A percentile compares a stretch with the other conserved stretches of the same genome.
phyloP scores from a whole-genome alignment of 2,888 invertebrate species.

The Netelia virgata region DNA sequence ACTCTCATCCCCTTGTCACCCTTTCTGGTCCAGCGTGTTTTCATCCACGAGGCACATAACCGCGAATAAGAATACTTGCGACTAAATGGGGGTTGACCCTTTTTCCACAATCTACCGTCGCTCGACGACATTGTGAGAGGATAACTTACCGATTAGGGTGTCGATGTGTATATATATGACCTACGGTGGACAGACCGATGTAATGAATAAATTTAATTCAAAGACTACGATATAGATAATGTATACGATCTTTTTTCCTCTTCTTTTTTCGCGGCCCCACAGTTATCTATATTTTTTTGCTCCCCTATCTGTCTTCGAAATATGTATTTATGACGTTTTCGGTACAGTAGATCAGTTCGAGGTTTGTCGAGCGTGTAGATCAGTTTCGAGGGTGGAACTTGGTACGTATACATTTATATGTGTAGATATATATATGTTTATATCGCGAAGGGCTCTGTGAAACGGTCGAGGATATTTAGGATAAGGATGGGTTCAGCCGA shows the following conservation, averaged over 20 bases:
- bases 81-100: slow-evolving; percentile 36
- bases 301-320: slow-evolving; percentile 10
- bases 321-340: slow-evolving; percentile 52
- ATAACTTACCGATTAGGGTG: slow-evolving; percentile 60
- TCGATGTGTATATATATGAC: slow-evolving; percentile 33
- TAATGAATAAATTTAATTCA: slow-evolving; percentile 65
- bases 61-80: slow-evolving; percentile 25
- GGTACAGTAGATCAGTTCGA: slow-evolving; percentile 44
- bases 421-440: neutral
- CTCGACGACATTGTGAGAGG: slow-evolving; percentile 6
- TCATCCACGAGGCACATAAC: slow-evolving; percentile 8
- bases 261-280: slow-evolving; percentile 7
- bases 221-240: slow-evolving; percentile 50
- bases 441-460: neutral
- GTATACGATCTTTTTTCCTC: slow-evolving; percentile 34
- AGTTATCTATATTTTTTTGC: slow-evolving; percentile 24
- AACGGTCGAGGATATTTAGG: slow-evolving; percentile 17
- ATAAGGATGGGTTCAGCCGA: slow-evolving; percentile 11
- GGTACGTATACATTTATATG: neutral
- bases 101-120: slow-evolving; percentile 27
- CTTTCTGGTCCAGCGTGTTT: slow-evolving; percentile 16
- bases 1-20: neutral
- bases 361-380: slow-evolving; percentile 42
- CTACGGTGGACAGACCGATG: neutral
- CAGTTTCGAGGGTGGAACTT: slow-evolving; percentile 43